Conservation (phyloP, 2,797 vertebrate species). For the Phrynocephalus vlangalii region DNA sequence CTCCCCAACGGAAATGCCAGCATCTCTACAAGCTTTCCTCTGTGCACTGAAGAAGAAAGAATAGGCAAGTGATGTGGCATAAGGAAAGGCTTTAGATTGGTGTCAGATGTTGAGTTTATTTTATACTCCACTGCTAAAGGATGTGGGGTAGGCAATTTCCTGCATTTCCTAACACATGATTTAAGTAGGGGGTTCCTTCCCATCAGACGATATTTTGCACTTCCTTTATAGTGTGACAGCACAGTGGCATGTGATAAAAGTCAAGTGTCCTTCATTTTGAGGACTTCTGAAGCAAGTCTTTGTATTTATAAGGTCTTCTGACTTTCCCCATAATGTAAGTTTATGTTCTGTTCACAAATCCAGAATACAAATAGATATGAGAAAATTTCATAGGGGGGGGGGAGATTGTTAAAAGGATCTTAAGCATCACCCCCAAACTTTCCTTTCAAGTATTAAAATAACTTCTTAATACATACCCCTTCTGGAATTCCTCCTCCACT, state of each 20-base stretch:
- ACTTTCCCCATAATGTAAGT: neutral
- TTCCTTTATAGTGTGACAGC: neutral
- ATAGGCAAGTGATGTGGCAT: too few species aligned
- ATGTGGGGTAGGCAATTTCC: too few species aligned
- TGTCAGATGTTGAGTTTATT: too few species aligned
- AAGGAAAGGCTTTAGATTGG: too few species aligned
- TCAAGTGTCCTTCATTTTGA: neutral
- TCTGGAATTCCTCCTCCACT: neutral
- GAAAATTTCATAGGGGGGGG: neutral
- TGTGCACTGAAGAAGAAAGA: too few species aligned
- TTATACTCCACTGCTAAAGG: too few species aligned
- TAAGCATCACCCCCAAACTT: too few species aligned
- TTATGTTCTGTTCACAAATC: neutral
- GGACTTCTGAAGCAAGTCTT: constrained; percentile 5
- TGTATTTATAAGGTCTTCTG: neutral
- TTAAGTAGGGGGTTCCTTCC: neutral
- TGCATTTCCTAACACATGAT: neutral
- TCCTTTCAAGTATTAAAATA: neutral
- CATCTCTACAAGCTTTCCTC: too few species aligned
- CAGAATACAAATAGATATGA: neutral
- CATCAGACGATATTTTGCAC: neutral
- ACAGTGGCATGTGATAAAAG: neutral
- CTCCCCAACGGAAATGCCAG: too few species aligned
- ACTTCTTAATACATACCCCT: neutral
- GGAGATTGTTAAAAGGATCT: neutral